phyloP scores from a whole-genome alignment of 2,797 vertebrate species.

The Xiphorhynchus erythropygius region DNA sequence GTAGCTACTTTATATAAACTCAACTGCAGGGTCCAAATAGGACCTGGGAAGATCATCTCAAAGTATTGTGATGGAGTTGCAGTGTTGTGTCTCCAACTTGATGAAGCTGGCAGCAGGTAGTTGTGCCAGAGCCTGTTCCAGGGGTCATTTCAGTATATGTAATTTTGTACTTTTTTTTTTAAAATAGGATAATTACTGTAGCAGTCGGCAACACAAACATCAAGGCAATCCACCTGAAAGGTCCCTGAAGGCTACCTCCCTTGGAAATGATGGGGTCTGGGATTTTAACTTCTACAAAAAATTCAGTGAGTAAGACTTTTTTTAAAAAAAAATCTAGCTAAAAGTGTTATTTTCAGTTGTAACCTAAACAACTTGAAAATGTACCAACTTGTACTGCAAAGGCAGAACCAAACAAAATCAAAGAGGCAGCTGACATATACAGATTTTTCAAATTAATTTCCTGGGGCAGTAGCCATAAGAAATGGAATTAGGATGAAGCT shows the following conservation, averaged over 20 bases:
- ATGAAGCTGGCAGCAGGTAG: neutral
- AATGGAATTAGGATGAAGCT: neutral
- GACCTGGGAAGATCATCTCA: neutral
- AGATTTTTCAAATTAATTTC: neutral
- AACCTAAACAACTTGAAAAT: neutral
- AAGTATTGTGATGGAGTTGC: neutral
- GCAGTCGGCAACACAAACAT: neutral
- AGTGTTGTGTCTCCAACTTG: neutral
- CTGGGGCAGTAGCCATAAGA: neutral
- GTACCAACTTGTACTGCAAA: neutral
- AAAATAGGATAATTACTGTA: neutral
- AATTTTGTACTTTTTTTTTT: neutral
- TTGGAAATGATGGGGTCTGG: neutral
- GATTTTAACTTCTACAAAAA: neutral
- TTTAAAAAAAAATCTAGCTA: neutral
- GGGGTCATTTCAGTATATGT: neutral
- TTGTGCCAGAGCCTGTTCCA: neutral
- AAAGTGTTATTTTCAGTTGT: neutral
- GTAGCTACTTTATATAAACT: neutral
- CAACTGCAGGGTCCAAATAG: neutral
- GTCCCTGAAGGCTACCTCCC: neutral
- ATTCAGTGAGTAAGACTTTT: accelerated
- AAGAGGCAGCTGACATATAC: neutral
- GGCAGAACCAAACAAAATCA: neutral
- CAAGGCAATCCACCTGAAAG: neutral